These are phyloP conservation scores for Meteorus cinctellus DNA, from an alignment of 2,888 invertebrate genomes.

Conservation along the genomic window DNA sequence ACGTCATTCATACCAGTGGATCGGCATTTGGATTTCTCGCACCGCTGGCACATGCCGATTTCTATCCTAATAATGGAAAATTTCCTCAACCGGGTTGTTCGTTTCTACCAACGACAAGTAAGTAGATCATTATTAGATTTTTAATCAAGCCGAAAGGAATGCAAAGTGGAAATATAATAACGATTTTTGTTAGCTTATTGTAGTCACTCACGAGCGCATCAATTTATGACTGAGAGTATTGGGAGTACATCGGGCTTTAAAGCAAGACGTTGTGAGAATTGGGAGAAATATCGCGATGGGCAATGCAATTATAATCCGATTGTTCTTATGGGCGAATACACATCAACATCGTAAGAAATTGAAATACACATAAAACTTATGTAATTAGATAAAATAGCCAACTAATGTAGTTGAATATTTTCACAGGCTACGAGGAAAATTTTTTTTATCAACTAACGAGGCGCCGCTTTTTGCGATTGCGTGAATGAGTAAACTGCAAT, in stretches of 20 bases:
- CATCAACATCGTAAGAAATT: constrained; percentile 62
- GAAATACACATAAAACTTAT: constrained; percentile 13
- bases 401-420: neutral
- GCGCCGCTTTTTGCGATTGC: constrained; percentile 62
- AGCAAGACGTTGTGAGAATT: constrained; percentile 59
- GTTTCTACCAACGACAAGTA: constrained; percentile 62
- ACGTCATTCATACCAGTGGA: constrained; percentile 75
- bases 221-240: constrained; percentile 64
- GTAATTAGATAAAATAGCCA: neutral
- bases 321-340: constrained; percentile 64
- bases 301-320: constrained; percentile 61
- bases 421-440: constrained; percentile 64
- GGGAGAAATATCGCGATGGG: constrained; percentile 61
- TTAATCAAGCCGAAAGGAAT: neutral
- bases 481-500: constrained; percentile 43
- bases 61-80: constrained; percentile 70
- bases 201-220: constrained; percentile 63
- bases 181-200: constrained; percentile 56
- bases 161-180: neutral
- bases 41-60: constrained; percentile 74
- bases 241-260: constrained; percentile 62
- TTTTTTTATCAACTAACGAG: constrained; percentile 62
- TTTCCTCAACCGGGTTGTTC: constrained; percentile 64
- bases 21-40: constrained; percentile 74
- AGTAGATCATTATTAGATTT: constrained; percentile 23